Conservation (phyloP, 2,113 vertebrate genomes). For the Tichodroma muraria region DNA sequence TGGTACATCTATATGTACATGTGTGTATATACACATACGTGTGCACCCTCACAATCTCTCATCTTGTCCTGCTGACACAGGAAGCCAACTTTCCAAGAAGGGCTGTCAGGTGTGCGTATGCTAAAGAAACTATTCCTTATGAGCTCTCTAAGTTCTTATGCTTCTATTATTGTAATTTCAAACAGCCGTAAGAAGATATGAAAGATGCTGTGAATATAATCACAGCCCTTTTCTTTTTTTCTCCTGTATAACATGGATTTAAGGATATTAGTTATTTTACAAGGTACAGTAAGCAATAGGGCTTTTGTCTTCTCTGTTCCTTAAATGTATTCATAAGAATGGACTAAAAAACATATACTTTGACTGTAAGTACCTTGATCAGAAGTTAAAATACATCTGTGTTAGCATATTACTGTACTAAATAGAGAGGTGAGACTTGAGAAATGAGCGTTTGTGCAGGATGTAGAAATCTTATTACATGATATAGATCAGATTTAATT, state of each 20-base stretch:
- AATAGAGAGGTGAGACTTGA: not conserved
- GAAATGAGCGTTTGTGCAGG: not conserved
- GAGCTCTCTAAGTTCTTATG: not conserved
- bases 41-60: not conserved
- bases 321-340: not conserved
- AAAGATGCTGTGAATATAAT: not conserved
- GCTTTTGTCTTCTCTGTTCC: not conserved
- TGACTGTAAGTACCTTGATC: not conserved
- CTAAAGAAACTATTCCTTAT: not conserved
- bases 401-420: not conserved
- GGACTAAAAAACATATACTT: not conserved
- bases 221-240: not conserved
- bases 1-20: accelerated
- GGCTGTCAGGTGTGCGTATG: not conserved
- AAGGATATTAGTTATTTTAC: not conserved
- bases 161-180: not conserved
- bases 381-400: not conserved
- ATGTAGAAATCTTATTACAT: not conserved
- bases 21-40: accelerated
- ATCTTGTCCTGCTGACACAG: not conserved
- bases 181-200: not conserved
- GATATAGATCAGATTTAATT: not conserved
- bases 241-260: not conserved
- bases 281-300: not conserved
- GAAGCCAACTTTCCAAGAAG: not conserved